A percentile compares a stretch with the other conserved stretches of the same genome.
phyloP scores from a whole-genome alignment of 2,113 vertebrate species.

The Gasterosteus aculeatus region DNA sequence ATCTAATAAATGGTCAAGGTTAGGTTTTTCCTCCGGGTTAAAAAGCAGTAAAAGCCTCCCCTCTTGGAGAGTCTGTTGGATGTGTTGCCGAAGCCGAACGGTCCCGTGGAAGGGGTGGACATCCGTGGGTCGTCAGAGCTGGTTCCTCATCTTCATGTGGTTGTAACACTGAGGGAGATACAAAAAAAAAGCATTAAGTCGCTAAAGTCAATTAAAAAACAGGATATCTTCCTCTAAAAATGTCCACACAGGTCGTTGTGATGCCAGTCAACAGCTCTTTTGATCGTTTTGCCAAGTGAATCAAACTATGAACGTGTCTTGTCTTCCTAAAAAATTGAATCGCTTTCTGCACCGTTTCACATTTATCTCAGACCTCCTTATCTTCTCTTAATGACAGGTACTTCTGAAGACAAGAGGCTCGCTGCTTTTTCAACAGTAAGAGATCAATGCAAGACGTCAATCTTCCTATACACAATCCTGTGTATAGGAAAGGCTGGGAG shows the following conservation, averaged over 20 bases:
- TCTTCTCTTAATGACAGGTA: constrained; percentile 33
- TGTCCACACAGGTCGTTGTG: not conserved
- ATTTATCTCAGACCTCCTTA: constrained; percentile 30
- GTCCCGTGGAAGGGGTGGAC: constrained; percentile 29
- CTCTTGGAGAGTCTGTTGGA: constrained; percentile 32
- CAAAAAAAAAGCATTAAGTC: constrained; percentile 31
- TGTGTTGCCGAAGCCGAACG: constrained; percentile 14
- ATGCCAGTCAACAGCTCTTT: not conserved
- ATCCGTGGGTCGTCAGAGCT: constrained; percentile 53
- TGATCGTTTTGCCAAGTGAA: not conserved
- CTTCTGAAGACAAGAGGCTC: constrained; percentile 23
- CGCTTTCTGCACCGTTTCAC: not conserved
- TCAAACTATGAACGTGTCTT: not conserved
- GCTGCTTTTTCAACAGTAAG: constrained; percentile 31
- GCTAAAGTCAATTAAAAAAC: not conserved
- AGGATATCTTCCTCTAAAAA: not conserved
- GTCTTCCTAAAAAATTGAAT: constrained; percentile 11
- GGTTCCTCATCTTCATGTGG: constrained; percentile 62
- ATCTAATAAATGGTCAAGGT: constrained; percentile 7
- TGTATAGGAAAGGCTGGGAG: constrained; percentile 24
- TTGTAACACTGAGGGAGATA: constrained; percentile 55
- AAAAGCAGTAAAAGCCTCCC: constrained; percentile 18
- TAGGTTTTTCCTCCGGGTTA: constrained; percentile 4
- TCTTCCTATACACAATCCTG: no score
- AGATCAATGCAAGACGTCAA: constrained; percentile 39